Conservation (phyloP, 2,113 vertebrate species). For the Peromyscus polionotus region DNA sequence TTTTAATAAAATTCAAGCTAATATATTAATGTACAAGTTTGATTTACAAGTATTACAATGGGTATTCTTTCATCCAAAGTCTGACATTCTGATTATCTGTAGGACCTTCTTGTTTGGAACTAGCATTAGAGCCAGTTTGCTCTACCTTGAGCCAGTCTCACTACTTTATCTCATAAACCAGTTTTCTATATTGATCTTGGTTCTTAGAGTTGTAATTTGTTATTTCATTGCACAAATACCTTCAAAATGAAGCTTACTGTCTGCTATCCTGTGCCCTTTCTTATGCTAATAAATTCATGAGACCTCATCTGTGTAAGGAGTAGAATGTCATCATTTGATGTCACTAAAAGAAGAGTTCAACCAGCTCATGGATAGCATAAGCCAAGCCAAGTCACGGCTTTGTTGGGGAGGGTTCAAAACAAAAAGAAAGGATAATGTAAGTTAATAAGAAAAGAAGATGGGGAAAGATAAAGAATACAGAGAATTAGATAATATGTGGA, state of each 20-base stretch:
- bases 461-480: background rate
- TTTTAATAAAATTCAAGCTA: background rate
- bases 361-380: background rate
- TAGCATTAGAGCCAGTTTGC: background rate
- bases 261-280: background rate
- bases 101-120: background rate
- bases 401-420: background rate
- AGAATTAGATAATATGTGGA: background rate
- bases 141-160: background rate
- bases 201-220: background rate
- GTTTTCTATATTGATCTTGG: background rate
- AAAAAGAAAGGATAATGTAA: background rate
- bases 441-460: background rate
- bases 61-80: background rate
- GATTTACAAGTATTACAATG: background rate
- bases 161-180: background rate
- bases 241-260: background rate
- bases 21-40: background rate
- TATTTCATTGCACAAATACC: background rate
- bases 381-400: background rate
- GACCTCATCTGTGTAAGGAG: background rate
- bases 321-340: background rate
- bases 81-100: background rate
- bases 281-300: background rate
- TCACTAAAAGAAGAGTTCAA: background rate